phyloP scores from a whole-genome alignment of 23 tunicate genomes.

The Styela plicata region DNA sequence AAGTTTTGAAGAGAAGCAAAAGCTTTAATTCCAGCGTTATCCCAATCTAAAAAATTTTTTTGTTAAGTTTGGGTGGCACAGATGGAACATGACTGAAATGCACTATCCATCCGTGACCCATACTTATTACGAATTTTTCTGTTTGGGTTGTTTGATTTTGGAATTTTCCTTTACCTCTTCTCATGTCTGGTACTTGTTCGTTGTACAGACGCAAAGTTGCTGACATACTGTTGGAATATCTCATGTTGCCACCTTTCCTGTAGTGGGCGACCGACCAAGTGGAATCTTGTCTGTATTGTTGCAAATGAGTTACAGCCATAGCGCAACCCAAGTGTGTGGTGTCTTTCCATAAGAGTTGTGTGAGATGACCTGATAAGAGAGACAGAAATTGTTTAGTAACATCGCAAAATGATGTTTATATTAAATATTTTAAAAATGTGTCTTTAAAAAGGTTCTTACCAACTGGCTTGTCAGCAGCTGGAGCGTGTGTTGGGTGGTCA shows the following conservation, averaged over 20 bases:
- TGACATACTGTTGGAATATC: constrained; percentile 5
- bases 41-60: too few species aligned
- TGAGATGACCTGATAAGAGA: constrained; percentile 56
- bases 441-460: too few species aligned
- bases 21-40: too few species aligned
- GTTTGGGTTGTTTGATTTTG: too few species aligned
- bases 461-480: constrained; percentile 40
- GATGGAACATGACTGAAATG: too few species aligned
- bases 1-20: too few species aligned
- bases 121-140: too few species aligned
- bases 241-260: constrained; percentile 75
- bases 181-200: constrained; percentile 43
- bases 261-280: constrained; percentile 87
- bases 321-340: constrained; percentile 78
- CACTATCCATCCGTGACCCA: too few species aligned
- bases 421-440: too few species aligned
- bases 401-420: too few species aligned
- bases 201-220: constrained; percentile 34
- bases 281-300: constrained; percentile 7
- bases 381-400: too few species aligned
- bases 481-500: constrained; percentile 39
- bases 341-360: constrained; percentile 90
- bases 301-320: constrained; percentile 23
- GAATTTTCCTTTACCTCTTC: constrained; percentile 33
- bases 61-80: too few species aligned